Percentiles rank a stretch among this genome's conserved stretches.
Evolutionary conservation across 2,888 invertebrate genomes (phyloP).

Genomic region (Periphyllus acericola): DNA sequence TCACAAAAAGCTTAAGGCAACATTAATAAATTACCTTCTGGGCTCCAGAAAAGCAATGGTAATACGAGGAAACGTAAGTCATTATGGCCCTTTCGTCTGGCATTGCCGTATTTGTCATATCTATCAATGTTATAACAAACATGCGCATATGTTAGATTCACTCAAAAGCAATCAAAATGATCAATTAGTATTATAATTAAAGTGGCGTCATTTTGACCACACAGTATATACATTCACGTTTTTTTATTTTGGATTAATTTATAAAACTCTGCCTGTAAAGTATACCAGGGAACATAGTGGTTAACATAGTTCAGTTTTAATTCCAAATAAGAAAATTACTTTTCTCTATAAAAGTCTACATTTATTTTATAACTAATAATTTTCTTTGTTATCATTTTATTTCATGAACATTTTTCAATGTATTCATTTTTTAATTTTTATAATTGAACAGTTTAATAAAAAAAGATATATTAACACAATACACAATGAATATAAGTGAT

Average conservation of each 20-base stretch:
- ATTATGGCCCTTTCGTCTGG: conserved; percentile 99
- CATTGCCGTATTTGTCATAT: conserved; percentile 98
- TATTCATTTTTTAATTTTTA: not conserved
- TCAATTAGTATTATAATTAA: conserved; percentile 65
- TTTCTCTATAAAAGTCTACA: not conserved
- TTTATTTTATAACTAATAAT: not conserved
- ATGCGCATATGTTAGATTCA: conserved; percentile 61
- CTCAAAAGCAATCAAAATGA: conserved; percentile 64
- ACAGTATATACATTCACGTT: not conserved
- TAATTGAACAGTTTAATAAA: not conserved
- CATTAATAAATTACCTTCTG: conserved; percentile 84
- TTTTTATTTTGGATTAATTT: not conserved
- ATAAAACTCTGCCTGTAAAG: too few species aligned
- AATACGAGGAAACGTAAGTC: conserved; percentile 99
- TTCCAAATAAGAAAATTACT: not conserved
- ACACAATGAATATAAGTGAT: too few species aligned
- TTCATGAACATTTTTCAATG: not conserved
- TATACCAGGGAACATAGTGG: not conserved
- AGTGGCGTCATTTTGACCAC: conserved; percentile 11
- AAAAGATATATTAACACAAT: not conserved
- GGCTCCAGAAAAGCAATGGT: conserved; percentile 99
- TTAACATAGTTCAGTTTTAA: not conserved
- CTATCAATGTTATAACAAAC: conserved; percentile 70
- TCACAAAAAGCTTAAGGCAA: conserved; percentile 44
- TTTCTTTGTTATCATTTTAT: not conserved